phyloP scores from a whole-genome alignment of 2,797 vertebrate species.

The Betta splendens region DNA sequence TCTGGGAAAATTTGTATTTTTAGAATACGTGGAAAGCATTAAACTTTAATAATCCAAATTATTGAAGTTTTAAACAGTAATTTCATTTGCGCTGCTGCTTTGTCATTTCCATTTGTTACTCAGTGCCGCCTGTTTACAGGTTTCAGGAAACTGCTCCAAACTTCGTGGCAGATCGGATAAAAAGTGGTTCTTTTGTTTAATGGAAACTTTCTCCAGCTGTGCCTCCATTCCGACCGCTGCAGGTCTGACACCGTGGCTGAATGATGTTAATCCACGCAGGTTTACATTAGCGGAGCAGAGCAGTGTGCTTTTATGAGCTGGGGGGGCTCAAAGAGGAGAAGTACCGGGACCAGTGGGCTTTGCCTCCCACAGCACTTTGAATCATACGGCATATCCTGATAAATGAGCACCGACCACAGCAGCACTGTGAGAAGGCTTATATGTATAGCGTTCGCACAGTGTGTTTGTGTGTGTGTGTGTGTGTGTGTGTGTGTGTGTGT shows the following conservation, averaged over 20 bases:
- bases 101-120: not conserved
- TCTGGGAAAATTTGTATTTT: not conserved
- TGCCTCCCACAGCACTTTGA: conserved; percentile 51
- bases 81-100: not conserved
- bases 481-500: conserved; percentile 33
- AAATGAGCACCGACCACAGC: conserved; percentile 60
- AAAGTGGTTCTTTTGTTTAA: conserved; percentile 1
- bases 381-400: conserved; percentile 61
- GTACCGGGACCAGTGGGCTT: conserved; percentile 27
- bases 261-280: conserved; percentile 40
- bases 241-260: conserved; percentile 17
- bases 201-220: conserved; percentile 17
- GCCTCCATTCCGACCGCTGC: conserved; percentile 5
- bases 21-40: not conserved
- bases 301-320: conserved; percentile 24
- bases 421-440: conserved; percentile 28
- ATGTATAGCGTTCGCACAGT: conserved; percentile 21
- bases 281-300: conserved; percentile 31
- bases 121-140: not conserved
- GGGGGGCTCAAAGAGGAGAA: conserved; percentile 42
- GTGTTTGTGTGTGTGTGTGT: conserved; percentile 6
- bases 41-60: not conserved
- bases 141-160: not conserved
- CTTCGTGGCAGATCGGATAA: not conserved
- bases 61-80: not conserved